phyloP scores from a whole-genome alignment of 2,797 vertebrate species.

The Parauchenoglanis punctatus region DNA sequence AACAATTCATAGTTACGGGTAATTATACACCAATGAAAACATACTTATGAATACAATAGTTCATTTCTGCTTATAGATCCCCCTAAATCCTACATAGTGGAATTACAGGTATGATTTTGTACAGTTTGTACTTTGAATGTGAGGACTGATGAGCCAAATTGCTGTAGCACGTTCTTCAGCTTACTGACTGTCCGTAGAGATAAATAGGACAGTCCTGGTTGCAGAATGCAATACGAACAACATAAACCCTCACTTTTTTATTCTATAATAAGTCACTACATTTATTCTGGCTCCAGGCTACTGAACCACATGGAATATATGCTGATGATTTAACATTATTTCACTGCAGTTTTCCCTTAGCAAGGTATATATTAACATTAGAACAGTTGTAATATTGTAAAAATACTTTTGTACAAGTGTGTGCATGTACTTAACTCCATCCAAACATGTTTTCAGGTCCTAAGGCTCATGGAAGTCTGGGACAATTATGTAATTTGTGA shows the following conservation, averaged over 20 bases:
- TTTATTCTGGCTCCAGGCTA: slow-evolving; percentile 8
- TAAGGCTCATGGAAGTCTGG: background rate
- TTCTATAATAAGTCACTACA: background rate
- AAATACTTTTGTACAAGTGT: background rate
- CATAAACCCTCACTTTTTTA: background rate
- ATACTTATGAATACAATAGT: too few species aligned
- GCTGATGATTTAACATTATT: background rate
- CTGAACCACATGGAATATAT: slow-evolving; percentile 15
- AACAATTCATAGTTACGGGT: too few species aligned
- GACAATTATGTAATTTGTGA: background rate
- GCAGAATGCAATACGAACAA: background rate
- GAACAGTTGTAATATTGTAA: background rate
- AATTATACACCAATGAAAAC: too few species aligned
- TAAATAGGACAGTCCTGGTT: background rate
- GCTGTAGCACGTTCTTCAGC: background rate
- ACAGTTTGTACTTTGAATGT: slow-evolving; percentile 34
- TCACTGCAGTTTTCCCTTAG: background rate
- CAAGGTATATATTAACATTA: slow-evolving; percentile 3
- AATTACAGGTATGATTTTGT: too few species aligned
- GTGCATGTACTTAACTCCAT: background rate
- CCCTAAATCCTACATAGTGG: too few species aligned
- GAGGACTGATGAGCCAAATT: slow-evolving; percentile 13
- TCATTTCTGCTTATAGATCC: too few species aligned
- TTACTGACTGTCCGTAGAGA: background rate
- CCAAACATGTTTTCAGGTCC: background rate